Conservation (phyloP, 1,140 invertebrate species). For the Stegodyphus mimosarum region DNA sequence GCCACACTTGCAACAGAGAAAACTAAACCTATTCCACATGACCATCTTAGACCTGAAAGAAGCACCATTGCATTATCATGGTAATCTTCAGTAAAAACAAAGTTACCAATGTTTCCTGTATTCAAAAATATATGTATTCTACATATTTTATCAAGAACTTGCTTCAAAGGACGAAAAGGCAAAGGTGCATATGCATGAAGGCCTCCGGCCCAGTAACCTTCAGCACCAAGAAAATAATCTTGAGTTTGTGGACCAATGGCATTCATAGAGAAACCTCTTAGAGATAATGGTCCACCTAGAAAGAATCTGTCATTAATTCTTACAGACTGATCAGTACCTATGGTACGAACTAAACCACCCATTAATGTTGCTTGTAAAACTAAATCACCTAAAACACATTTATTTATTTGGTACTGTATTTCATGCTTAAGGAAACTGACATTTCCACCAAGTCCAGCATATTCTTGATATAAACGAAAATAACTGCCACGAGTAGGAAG, state of each 20-base stretch:
- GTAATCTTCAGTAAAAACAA: constrained; percentile 68
- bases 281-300: constrained; percentile 84
- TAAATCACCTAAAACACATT: constrained; percentile 69
- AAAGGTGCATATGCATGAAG: constrained; percentile 86
- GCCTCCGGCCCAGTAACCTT: constrained; percentile 83
- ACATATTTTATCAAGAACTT: constrained; percentile 82
- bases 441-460: constrained; percentile 88
- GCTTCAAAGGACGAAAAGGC: constrained; percentile 81
- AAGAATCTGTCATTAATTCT: constrained; percentile 84
- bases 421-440: constrained; percentile 88
- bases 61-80: constrained; percentile 65
- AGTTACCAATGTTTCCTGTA: constrained; percentile 79
- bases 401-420: constrained; percentile 80
- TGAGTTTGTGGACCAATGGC: constrained; percentile 81
- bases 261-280: constrained; percentile 84
- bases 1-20: constrained; percentile 81
- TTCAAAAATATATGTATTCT: constrained; percentile 86
- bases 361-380: constrained; percentile 69
- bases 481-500: constrained; percentile 80
- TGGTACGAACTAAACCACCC: constrained; percentile 45
- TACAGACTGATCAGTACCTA: constrained; percentile 71
- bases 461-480: constrained; percentile 76
- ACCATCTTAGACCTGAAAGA: constrained; percentile 63
- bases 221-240: constrained; percentile 69
- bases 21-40: constrained; percentile 82